phyloP scores from a whole-genome alignment of 2,888 invertebrate species.

The Harpalus rufipes region DNA sequence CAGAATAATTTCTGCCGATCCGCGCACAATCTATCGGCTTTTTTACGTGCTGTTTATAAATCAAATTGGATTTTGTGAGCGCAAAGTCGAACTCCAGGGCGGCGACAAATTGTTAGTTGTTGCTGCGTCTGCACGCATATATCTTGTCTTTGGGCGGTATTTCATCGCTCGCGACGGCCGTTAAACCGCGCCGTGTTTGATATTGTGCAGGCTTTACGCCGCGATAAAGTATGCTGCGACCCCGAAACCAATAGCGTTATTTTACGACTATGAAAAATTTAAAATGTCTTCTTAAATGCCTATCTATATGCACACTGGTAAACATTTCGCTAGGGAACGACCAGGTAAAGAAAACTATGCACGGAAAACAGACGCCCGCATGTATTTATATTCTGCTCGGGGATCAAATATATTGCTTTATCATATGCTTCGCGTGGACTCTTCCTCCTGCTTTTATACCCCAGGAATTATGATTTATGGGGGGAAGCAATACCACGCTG shows the following conservation, averaged over 20 bases:
- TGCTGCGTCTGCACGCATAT: conserved; percentile 72
- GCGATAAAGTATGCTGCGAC: conserved; percentile 62
- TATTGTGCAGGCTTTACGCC: conserved; percentile 64
- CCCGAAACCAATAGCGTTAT: conserved; percentile 62
- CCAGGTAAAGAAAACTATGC: conserved; percentile 66
- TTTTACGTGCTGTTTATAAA: conserved; percentile 75
- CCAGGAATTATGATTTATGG: conserved; percentile 42
- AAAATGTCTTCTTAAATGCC: conserved; percentile 66
- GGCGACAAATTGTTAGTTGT: conserved; percentile 74
- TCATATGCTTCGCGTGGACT: conserved; percentile 35
- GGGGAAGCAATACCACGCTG: background rate
- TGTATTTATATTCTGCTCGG: conserved; percentile 61
- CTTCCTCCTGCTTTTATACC: background rate
- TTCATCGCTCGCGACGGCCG: conserved; percentile 70
- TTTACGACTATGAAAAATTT: conserved; percentile 67
- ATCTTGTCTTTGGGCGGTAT: conserved; percentile 72
- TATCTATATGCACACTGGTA: conserved; percentile 67
- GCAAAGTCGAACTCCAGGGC: conserved; percentile 15
- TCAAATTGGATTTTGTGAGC: conserved; percentile 74
- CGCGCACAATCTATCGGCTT: conserved; percentile 74
- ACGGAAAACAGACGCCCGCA: conserved; percentile 22
- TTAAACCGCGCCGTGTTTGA: conserved; percentile 67
- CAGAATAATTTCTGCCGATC: conserved; percentile 75
- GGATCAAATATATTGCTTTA: conserved; percentile 56
- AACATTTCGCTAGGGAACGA: conserved; percentile 58